These are phyloP conservation scores for Vultur gryphus DNA, from an alignment of 2,797 vertebrate genomes.

Conservation along the genomic window DNA sequence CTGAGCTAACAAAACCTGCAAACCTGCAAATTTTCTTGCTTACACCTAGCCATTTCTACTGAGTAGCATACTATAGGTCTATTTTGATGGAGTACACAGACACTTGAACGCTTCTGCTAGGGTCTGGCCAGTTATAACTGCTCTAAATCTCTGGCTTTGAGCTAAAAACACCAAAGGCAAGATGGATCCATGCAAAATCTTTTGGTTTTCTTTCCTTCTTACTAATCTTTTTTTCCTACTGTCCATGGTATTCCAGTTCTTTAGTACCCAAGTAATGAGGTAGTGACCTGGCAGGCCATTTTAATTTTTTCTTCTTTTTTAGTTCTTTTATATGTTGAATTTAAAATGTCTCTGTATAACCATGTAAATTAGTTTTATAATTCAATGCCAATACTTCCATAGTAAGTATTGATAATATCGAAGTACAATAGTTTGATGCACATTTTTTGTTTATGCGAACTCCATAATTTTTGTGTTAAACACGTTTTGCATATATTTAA, in stretches of 20 bases:
- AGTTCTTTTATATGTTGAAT: neutral
- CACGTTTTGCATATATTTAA: neutral
- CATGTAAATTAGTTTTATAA: neutral
- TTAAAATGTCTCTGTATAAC: neutral
- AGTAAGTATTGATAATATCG: neutral
- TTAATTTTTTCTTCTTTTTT: neutral
- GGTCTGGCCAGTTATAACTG: neutral
- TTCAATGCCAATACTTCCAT: neutral
- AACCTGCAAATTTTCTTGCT: neutral
- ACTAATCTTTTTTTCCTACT: neutral
- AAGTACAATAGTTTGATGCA: neutral
- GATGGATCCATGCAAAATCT: neutral
- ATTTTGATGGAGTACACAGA: neutral
- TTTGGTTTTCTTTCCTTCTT: neutral
- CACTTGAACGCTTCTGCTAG: neutral
- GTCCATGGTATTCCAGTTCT: neutral
- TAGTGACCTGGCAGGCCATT: neutral
- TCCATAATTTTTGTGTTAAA: neutral
- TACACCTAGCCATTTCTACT: neutral
- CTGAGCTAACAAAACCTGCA: neutral
- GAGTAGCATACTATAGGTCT: neutral
- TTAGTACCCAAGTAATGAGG: neutral
- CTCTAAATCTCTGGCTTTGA: neutral
- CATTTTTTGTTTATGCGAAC: neutral
- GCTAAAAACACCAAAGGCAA: neutral